These are phyloP conservation scores for Capreolus pygargus DNA, from an alignment of 2,113 vertebrate genomes.

Conservation along the genomic window DNA sequence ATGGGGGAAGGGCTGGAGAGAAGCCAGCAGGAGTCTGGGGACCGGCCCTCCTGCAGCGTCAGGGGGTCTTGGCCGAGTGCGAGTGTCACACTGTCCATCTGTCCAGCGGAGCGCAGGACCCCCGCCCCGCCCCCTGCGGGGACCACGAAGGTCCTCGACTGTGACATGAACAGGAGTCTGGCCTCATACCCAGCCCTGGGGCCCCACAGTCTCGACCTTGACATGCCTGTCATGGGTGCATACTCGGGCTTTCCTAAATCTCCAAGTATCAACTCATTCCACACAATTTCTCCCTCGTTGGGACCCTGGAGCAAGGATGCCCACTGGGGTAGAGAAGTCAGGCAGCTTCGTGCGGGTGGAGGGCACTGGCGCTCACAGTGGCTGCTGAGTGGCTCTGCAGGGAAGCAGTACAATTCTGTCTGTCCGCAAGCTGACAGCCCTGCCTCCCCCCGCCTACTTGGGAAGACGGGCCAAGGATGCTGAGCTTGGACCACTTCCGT, in stretches of 20 bases:
- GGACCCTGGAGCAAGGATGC: not conserved
- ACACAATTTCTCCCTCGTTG: not conserved
- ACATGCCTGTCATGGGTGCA: not conserved
- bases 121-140: not conserved
- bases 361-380: not conserved
- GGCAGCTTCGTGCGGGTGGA: not conserved
- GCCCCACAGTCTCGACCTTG: not conserved
- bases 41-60: not conserved
- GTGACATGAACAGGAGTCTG: not conserved
- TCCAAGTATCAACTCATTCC: not conserved
- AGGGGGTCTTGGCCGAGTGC: not conserved
- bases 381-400: not conserved
- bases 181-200: not conserved
- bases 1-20: not conserved
- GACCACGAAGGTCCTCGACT: not conserved
- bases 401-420: not conserved
- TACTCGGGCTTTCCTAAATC: not conserved
- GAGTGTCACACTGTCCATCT: not conserved
- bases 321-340: not conserved
- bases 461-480: conserved; percentile 26
- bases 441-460: not conserved
- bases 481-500: not conserved
- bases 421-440: not conserved
- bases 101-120: not conserved
- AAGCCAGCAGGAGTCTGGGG: not conserved